These are phyloP conservation scores for Ellobium chinense DNA, from an alignment of 2,888 invertebrate species.

Conservation along the genomic window DNA sequence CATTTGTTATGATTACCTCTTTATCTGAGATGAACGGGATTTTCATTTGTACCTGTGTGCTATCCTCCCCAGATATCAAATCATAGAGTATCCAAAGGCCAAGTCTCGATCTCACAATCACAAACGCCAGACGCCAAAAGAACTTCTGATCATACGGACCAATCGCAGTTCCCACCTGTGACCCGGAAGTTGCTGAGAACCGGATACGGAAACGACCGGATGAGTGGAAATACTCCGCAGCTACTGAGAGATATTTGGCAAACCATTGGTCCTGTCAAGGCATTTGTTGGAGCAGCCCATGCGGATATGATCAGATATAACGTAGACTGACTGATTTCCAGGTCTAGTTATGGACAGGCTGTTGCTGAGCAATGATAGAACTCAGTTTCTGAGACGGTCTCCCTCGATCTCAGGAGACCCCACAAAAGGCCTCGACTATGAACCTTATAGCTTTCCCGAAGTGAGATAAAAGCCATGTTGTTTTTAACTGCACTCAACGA, in stretches of 20 bases:
- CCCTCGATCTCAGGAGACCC: no score
- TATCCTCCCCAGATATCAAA: background rate
- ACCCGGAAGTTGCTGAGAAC: background rate
- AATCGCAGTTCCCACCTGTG: background rate
- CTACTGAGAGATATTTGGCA: background rate
- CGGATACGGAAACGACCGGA: constrained; percentile 12
- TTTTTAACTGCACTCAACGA: no score
- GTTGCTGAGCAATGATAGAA: no score
- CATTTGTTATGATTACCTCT: no score
- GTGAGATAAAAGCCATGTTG: no score
- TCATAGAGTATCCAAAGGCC: background rate
- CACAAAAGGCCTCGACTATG: no score
- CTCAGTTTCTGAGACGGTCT: no score
- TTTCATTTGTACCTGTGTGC: no score
- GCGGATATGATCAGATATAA: background rate
- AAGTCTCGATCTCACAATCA: background rate
- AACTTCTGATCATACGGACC: background rate
- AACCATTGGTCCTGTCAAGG: background rate
- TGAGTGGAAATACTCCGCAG: background rate
- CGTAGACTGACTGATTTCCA: no score
- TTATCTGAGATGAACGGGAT: no score
- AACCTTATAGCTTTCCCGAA: no score
- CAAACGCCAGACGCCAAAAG: background rate
- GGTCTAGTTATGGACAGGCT: no score
- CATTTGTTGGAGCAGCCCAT: constrained; percentile 8